Evolutionary conservation across 2,888 invertebrate species (phyloP).

Genomic region (Dromius quadrimaculatus): DNA sequence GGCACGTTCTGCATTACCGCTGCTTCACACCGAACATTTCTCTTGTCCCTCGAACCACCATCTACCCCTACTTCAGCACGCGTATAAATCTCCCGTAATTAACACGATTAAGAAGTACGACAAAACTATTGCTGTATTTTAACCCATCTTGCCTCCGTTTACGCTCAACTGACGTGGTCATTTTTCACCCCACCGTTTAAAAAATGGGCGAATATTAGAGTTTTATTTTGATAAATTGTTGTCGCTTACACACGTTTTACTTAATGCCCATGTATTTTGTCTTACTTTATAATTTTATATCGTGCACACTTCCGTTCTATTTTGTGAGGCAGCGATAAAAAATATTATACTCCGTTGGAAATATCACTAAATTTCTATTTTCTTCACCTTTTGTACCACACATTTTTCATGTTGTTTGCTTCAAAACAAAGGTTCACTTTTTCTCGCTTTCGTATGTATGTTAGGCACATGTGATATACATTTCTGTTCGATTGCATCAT

Average conservation of each 20-base stretch:
- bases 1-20: constrained; percentile 62
- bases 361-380: constrained; percentile 8
- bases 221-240: constrained; percentile 52
- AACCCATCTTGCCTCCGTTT: constrained; percentile 7
- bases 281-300: constrained; percentile 50
- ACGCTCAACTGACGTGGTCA: constrained; percentile 1
- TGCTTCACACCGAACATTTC: constrained; percentile 47
- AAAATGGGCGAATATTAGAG: constrained; percentile 49
- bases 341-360: background rate
- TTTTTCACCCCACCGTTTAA: constrained; percentile 35
- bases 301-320: background rate
- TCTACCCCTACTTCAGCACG: constrained; percentile 2
- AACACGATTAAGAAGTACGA: constrained; percentile 53
- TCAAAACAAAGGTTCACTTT: too few relatives aligned
- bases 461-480: too few relatives aligned
- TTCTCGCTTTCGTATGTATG: too few relatives aligned
- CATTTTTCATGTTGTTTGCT: too few relatives aligned
- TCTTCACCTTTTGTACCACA: too few relatives aligned
- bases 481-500: too few relatives aligned
- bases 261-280: constrained; percentile 50
- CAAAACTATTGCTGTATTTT: constrained; percentile 52
- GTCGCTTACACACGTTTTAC: constrained; percentile 50
- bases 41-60: background rate
- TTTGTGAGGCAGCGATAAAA: too few relatives aligned
- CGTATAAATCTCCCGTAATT: constrained; percentile 51